A percentile compares a stretch with the other conserved stretches of the same genome.
Evolutionary conservation across 1,140 invertebrate genomes (phyloP).

Genomic region (Drosophila littoralis): DNA sequence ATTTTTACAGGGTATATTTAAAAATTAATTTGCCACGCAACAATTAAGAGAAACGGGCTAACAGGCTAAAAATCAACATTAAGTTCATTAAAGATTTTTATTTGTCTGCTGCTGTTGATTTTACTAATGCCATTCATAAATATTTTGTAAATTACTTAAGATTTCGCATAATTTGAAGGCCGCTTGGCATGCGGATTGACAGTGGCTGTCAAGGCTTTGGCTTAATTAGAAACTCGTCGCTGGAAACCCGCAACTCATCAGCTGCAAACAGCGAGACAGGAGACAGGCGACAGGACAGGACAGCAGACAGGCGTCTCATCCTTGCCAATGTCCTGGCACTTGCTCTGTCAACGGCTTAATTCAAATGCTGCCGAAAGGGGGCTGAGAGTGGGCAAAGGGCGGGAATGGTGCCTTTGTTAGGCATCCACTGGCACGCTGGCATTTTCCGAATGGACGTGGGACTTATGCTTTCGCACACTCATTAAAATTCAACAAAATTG

Average conservation of each 20-base stretch:
- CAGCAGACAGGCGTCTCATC: conserved; percentile 28
- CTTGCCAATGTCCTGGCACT: conserved; percentile 27
- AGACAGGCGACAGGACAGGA: conserved; percentile 2
- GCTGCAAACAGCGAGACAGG: conserved; percentile 37
- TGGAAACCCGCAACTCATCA: conserved; percentile 27
- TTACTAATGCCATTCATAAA: conserved; percentile 65
- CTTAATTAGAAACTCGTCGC: conserved; percentile 76
- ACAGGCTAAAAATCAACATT: conserved; percentile 61
- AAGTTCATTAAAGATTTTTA: conserved; percentile 71
- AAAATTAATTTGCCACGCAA: conserved; percentile 53
- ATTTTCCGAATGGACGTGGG: conserved; percentile 51
- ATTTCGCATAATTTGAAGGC: conserved; percentile 78
- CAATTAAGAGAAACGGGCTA: conserved; percentile 45
- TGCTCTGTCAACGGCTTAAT: conserved; percentile 59
- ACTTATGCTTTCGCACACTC: conserved; percentile 75
- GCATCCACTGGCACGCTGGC: conserved; percentile 13
- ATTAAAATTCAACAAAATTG: conserved; percentile 83
- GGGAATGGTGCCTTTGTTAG: conserved; percentile 13
- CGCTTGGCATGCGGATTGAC: conserved; percentile 55
- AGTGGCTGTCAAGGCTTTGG: conserved; percentile 63
- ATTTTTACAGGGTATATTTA: conserved; percentile 54
- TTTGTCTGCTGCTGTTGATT: conserved; percentile 71
- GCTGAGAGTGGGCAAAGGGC: neutral
- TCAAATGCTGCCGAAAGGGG: conserved; percentile 17
- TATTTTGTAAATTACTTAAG: conserved; percentile 77